Evolutionary conservation across 1,140 invertebrate species (phyloP).

Genomic region (Sitophilus oryzae): DNA sequence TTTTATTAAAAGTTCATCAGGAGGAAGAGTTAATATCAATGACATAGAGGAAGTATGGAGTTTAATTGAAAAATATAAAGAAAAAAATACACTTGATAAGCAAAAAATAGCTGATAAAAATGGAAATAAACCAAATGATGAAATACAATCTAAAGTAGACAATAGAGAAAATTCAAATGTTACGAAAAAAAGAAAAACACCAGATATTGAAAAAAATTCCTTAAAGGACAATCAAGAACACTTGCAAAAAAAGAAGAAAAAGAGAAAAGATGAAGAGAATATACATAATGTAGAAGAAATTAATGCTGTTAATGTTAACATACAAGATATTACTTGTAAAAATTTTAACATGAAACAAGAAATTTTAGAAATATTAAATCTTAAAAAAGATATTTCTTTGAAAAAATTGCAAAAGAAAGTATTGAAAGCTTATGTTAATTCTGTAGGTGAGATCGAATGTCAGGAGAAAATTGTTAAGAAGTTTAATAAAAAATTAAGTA

Average conservation of each 20-base stretch:
- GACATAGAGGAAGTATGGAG: slow-evolving; percentile 62
- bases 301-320: too few relatives aligned
- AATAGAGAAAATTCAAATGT: slow-evolving; percentile 28
- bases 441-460: slow-evolving; percentile 30
- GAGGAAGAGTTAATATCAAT: slow-evolving; percentile 49
- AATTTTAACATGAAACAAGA: slow-evolving; percentile 43
- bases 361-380: slow-evolving; percentile 42
- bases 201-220: not conserved
- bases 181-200: slow-evolving; percentile 23
- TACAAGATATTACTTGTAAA: too few relatives aligned
- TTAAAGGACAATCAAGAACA: not conserved
- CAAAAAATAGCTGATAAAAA: not conserved
- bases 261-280: slow-evolving; percentile 21
- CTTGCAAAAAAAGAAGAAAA: slow-evolving; percentile 12
- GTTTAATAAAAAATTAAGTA: slow-evolving; percentile 46
- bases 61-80: slow-evolving; percentile 60
- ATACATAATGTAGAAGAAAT: too few relatives aligned
- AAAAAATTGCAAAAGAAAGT: slow-evolving; percentile 46
- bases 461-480: slow-evolving; percentile 41
- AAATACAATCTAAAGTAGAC: slow-evolving; percentile 14
- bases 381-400: slow-evolving; percentile 43
- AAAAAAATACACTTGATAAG: slow-evolving; percentile 14
- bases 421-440: slow-evolving; percentile 37
- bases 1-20: slow-evolving; percentile 58
- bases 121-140: slow-evolving; percentile 10